phyloP scores from a whole-genome alignment of 2,113 vertebrate species.

The Brienomyrus longianalis region DNA sequence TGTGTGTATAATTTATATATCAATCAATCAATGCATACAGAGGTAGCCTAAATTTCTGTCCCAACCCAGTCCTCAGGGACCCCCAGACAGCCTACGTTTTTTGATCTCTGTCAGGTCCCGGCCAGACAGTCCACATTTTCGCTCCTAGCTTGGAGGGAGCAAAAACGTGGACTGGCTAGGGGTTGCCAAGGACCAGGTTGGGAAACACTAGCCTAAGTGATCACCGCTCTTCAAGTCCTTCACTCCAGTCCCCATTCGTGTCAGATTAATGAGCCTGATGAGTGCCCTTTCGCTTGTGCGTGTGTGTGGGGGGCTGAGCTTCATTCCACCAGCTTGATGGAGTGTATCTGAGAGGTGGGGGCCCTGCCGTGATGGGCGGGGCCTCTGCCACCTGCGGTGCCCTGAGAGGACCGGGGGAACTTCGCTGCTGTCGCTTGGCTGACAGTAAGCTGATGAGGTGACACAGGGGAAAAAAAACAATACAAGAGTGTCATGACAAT shows the following conservation, averaged over 20 bases:
- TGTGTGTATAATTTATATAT: neutral
- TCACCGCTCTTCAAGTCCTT: neutral
- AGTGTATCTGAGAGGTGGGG: constrained; percentile 60
- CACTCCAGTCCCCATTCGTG: neutral
- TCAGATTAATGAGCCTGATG: neutral
- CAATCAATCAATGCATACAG: neutral
- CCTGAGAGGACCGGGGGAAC: constrained; percentile 72
- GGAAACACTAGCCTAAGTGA: neutral
- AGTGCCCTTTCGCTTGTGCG: neutral
- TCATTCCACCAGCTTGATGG: constrained; percentile 90
- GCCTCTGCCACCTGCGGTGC: constrained; percentile 50
- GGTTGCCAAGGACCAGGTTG: neutral
- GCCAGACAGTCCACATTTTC: neutral
- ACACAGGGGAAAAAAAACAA: neutral
- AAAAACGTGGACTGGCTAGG: neutral
- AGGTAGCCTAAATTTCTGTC: neutral
- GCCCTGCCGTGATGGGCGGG: constrained; percentile 54
- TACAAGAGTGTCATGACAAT: neutral
- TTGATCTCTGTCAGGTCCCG: neutral
- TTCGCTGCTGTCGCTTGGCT: constrained; percentile 83
- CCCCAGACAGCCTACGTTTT: neutral
- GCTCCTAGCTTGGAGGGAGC: neutral
- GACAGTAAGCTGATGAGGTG: constrained; percentile 70
- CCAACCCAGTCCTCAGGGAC: neutral
- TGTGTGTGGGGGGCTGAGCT: neutral